Evolutionary conservation across 2,113 vertebrate genomes (phyloP), one percentile per base, ranked within the genome.

Genomic region (Macroglossus sobrinus): DNA sequence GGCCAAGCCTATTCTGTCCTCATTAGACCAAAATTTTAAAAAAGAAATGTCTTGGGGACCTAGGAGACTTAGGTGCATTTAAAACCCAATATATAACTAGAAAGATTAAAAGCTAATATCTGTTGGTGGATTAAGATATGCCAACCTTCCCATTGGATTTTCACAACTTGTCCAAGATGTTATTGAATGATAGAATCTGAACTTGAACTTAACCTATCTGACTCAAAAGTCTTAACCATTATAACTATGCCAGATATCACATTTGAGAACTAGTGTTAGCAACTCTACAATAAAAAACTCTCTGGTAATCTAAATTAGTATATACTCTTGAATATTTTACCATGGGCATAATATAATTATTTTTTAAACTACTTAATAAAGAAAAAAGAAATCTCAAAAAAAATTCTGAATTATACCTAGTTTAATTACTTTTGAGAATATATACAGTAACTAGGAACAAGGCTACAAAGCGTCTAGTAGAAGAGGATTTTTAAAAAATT

Each of bases 221-320:
- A 84, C 16, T 88, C 66, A 84, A 59, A 84, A 93, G 21, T 78
- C 55, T 57, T 94, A 85, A 94, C 50, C 69, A 50, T 21, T 91
- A 1, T 50, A 78, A 74, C 22, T 76, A 55, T 63, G 38, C 18
- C 47, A 92, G 38, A 69, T 43, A 64, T 4, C 35, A 63, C 4
- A 50, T 86, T 43, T 79, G 53, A 86, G 89, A 74, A 55, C 18
- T 35, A 72, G 15, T 92, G 53, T 69, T 91, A 50, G 9, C 35
- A 15, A 75, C 57, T 14, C 28, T 78, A 63, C 12, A 75, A 71
- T 72, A 82, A 72, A 72, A 95, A 93, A 40, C 11, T 57, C 5
- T 19, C 35, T 1, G 55, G 35, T 92, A 66, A 89, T 55, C 19
- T 69, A 63, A 78, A 78, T 43, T 79, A 47, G 26, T 50, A 50